phyloP scores from a whole-genome alignment of 2,797 vertebrate species.

The Tiaroga cobitis region DNA sequence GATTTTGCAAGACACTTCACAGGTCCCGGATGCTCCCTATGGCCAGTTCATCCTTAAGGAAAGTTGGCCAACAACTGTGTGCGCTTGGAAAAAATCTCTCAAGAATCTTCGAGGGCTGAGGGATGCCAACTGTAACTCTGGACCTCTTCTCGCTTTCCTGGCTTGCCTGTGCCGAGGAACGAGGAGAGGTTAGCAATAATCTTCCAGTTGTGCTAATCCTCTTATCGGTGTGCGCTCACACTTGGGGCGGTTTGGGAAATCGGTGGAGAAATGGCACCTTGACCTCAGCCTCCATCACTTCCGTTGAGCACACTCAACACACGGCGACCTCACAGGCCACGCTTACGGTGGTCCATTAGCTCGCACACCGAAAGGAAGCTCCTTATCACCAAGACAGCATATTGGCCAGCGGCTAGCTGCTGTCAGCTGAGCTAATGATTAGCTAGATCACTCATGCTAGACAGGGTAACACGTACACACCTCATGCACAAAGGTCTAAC shows the following conservation, averaged over 20 bases:
- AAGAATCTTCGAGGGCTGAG: background rate
- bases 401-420: conserved; percentile 42
- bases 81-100: background rate
- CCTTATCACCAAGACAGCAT: conserved; percentile 48
- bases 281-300: background rate
- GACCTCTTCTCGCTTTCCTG: background rate
- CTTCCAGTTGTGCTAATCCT: conserved; percentile 52
- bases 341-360: conserved; percentile 30
- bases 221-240: conserved; percentile 58
- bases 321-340: background rate
- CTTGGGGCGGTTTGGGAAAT: conserved; percentile 38
- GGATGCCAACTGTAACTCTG: background rate
- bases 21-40: background rate
- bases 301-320: conserved; percentile 35
- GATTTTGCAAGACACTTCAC: background rate
- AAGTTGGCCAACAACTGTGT: conserved; percentile 2
- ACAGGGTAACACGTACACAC: conserved; percentile 9
- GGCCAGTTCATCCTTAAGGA: background rate
- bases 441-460: conserved; percentile 3
- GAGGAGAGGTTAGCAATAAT: background rate
- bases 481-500: conserved; percentile 25
- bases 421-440: conserved; percentile 41
- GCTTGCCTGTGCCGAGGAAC: background rate
- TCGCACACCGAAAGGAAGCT: conserved; percentile 44
- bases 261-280: conserved; percentile 17